A percentile compares a stretch with the other conserved stretches of the same genome.
These are phyloP conservation scores for Porites lobata DNA, from an alignment of 92 coral and sea anemone genomes.

Conservation along the genomic window DNA sequence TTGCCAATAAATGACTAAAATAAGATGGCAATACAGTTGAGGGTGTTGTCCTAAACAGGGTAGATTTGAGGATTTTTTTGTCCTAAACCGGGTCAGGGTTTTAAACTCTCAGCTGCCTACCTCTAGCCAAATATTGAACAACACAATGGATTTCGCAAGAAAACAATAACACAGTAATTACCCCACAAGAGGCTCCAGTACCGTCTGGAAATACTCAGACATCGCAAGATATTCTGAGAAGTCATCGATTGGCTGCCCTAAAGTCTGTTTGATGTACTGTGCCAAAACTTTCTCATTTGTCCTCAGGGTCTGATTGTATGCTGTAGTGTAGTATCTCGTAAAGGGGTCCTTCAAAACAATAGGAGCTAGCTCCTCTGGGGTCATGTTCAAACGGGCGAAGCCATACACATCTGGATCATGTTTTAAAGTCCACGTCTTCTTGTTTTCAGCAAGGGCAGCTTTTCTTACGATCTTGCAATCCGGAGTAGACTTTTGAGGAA, in stretches of 20 bases:
- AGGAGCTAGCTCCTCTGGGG: neutral
- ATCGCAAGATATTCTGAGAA: constrained; percentile 20
- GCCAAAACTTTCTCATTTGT: neutral
- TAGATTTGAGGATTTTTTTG: no score
- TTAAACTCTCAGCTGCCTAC: no score
- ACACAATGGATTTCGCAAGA: no score
- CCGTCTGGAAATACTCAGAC: constrained; percentile 17
- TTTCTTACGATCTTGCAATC: constrained; percentile 7
- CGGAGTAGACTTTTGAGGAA: constrained; percentile 9
- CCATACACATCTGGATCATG: neutral
- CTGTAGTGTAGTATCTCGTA: neutral
- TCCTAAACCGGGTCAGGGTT: no score
- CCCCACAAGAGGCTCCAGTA: constrained; percentile 22
- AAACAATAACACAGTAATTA: neutral
- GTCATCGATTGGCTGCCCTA: neutral
- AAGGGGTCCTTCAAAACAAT: constrained; percentile 9
- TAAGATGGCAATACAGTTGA: no score
- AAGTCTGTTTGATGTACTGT: neutral
- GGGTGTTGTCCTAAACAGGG: no score
- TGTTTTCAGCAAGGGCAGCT: constrained; percentile 3
- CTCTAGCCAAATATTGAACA: no score
- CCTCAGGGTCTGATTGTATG: neutral
- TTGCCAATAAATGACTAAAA: no score
- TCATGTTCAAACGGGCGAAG: constrained; percentile 28
- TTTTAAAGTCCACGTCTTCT: constrained; percentile 14